These are phyloP conservation scores for Diplodus sargus DNA, from an alignment of 2,797 vertebrate genomes.

Conservation along the genomic window DNA sequence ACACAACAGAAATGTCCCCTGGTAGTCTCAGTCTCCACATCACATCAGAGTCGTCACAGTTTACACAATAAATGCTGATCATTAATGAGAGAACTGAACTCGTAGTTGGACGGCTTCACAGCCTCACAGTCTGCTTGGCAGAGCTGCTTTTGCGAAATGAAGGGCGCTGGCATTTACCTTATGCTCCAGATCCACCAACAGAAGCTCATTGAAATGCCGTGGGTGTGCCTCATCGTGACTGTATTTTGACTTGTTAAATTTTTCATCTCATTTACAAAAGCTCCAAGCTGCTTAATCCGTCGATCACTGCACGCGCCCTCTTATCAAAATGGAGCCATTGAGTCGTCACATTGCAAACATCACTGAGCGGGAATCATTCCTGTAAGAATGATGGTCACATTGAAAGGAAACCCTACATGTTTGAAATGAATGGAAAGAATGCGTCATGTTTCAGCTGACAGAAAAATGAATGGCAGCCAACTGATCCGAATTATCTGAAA, in stretches of 20 bases:
- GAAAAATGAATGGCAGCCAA: not conserved
- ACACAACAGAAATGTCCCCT: constrained; percentile 32
- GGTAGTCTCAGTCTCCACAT: constrained; percentile 40
- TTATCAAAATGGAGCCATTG: constrained; percentile 2
- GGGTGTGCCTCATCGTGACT: constrained; percentile 68
- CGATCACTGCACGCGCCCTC: constrained; percentile 31
- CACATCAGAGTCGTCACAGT: constrained; percentile 55
- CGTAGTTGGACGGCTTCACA: constrained; percentile 49
- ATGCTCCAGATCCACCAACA: constrained; percentile 53
- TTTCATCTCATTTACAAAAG: constrained; percentile 77
- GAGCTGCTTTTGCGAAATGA: constrained; percentile 53
- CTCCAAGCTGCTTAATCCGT: constrained; percentile 57
- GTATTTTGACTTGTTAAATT: constrained; percentile 73
- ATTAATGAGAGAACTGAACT: constrained; percentile 56
- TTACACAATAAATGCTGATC: constrained; percentile 59
- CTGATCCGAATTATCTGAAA: not conserved
- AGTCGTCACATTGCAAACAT: constrained; percentile 17
- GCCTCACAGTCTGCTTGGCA: constrained; percentile 62
- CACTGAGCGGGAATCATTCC: constrained; percentile 3
- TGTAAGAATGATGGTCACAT: not conserved
- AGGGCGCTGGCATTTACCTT: constrained; percentile 75
- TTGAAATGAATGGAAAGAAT: not conserved
- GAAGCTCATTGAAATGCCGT: constrained; percentile 76
- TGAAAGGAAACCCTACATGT: not conserved
- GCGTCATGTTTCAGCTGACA: not conserved